Percentiles rank a stretch among this genome's conserved stretches.
Evolutionary conservation across 2,888 invertebrate genomes (phyloP).

Genomic region (Tanytarsus gracilentus): DNA sequence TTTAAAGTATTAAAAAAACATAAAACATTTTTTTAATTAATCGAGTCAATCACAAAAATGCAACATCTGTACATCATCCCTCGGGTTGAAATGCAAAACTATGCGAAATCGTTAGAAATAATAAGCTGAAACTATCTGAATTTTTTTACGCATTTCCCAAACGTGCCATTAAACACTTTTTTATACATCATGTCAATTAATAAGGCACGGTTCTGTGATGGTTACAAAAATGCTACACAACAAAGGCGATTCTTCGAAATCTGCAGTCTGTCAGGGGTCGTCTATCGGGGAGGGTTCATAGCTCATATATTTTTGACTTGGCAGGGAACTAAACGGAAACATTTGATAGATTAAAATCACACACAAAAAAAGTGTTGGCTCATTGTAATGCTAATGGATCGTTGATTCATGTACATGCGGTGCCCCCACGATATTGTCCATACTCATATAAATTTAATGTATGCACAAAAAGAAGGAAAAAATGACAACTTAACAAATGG

Average conservation of each 20-base stretch:
- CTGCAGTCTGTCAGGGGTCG: not conserved
- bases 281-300: not conserved
- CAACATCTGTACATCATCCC: not conserved
- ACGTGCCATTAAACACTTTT: constrained; percentile 19
- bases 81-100: constrained; percentile 16
- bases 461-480: not conserved
- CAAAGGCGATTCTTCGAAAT: too few relatives aligned
- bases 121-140: constrained; percentile 8
- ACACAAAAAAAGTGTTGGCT: constrained; percentile 24
- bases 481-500: constrained; percentile 27
- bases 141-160: constrained; percentile 20
- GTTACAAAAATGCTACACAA: too few relatives aligned
- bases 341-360: constrained; percentile 27
- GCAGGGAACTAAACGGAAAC: constrained; percentile 15
- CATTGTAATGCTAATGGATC: constrained; percentile 25
- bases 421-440: not conserved
- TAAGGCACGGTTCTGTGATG: not conserved
- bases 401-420: not conserved
- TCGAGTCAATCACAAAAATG: not conserved
- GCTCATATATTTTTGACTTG: not conserved
- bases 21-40: constrained; percentile 14
- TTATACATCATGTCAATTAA: not conserved
- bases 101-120: constrained; percentile 23
- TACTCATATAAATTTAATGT: too few relatives aligned
- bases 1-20: too few relatives aligned